These are phyloP conservation scores for Mastomys coucha DNA, from an alignment of 2,113 vertebrate genomes.

Conservation along the genomic window DNA sequence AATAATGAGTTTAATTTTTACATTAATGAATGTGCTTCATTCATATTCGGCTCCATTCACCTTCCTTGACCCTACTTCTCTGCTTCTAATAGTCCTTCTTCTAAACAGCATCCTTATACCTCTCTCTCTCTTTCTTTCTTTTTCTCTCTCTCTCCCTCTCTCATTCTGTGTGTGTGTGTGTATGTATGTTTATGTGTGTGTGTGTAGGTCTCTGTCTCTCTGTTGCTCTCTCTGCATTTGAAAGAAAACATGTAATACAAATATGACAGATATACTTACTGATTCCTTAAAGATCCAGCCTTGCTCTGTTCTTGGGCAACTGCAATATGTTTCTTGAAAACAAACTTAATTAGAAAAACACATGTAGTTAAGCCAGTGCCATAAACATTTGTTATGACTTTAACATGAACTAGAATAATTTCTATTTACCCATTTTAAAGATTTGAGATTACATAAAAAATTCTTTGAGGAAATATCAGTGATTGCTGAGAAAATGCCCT, in stretches of 20 bases:
- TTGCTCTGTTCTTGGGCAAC: background rate
- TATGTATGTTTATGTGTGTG: too few species aligned
- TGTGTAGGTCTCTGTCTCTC: too few species aligned
- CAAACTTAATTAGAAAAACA: background rate
- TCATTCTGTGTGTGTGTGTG: background rate
- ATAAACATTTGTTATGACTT: background rate
- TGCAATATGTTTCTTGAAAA: background rate
- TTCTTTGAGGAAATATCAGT: background rate
- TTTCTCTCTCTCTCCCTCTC: background rate
- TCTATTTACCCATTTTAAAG: background rate
- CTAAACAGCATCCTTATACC: background rate
- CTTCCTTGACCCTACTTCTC: background rate
- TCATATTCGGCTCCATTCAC: background rate
- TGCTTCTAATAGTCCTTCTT: background rate
- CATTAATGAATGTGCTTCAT: background rate
- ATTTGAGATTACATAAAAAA: constrained; percentile 14
- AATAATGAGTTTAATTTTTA: background rate
- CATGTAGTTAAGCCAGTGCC: background rate
- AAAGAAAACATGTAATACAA: background rate
- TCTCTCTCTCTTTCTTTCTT: too few species aligned
- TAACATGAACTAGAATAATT: background rate
- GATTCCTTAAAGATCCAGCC: background rate
- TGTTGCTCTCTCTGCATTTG: background rate
- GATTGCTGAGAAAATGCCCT: background rate
- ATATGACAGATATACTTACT: background rate